Evolutionary conservation across 2,113 vertebrate genomes (phyloP).

Genomic region (Syrrhaptes paradoxus): DNA sequence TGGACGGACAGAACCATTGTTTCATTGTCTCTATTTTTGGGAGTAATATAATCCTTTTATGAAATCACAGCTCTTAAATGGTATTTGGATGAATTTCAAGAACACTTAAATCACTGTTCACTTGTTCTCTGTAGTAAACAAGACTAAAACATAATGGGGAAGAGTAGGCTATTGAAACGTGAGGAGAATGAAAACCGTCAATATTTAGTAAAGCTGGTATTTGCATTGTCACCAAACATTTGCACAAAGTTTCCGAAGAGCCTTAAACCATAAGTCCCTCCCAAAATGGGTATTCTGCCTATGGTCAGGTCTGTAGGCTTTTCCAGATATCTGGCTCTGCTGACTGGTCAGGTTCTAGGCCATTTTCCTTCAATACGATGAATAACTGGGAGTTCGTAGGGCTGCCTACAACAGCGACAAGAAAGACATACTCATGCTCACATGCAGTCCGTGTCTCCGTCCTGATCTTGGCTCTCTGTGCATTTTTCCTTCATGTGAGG

Average conservation of each 20-base stretch:
- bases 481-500: not conserved
- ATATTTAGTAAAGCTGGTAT: not conserved
- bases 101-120: not conserved
- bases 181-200: not conserved
- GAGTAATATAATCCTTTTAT: not conserved
- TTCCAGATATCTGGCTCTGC: not conserved
- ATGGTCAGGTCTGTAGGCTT: not conserved
- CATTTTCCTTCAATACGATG: not conserved
- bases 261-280: not conserved
- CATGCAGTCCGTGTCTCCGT: rapidly evolving
- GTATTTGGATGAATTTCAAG: not conserved
- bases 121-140: not conserved
- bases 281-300: not conserved
- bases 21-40: not conserved
- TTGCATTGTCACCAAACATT: not conserved
- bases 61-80: not conserved
- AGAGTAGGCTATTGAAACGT: not conserved
- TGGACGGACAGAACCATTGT: not conserved
- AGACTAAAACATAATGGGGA: not conserved
- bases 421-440: not conserved
- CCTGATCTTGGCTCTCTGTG: not conserved
- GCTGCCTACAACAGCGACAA: not conserved
- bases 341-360: not conserved
- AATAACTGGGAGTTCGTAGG: not conserved
- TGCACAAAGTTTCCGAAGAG: not conserved